Conservation (phyloP, 1,140 invertebrate genomes). For the Zaprionus davidi region DNA sequence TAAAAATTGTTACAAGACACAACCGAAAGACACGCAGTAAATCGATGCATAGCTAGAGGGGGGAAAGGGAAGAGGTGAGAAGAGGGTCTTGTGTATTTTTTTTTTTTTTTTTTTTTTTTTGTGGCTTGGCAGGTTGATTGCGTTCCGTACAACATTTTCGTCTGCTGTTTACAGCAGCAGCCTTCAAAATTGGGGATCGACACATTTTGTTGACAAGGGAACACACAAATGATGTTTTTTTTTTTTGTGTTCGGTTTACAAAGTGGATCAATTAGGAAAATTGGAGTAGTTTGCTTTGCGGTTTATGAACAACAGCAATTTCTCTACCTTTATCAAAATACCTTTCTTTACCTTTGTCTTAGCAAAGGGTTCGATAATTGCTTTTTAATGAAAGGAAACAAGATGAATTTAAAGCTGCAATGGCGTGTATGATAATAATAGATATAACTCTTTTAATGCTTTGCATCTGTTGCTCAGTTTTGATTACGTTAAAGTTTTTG, state of each 20-base stretch:
- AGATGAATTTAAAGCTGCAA: background rate
- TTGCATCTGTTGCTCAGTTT: background rate
- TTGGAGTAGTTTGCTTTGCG: conserved; percentile 23
- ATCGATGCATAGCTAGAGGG: conserved; percentile 13
- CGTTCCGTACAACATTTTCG: conserved; percentile 11
- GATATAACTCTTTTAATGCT: background rate
- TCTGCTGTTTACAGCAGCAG: conserved; percentile 15
- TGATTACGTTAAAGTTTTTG: background rate
- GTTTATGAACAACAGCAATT: background rate
- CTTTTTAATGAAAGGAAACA: conserved; percentile 1
- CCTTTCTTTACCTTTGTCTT: background rate
- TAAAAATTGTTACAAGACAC: conserved; percentile 62
- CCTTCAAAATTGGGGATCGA: conserved; percentile 14
- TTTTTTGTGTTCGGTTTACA: background rate
- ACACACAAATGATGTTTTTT: background rate
- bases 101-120: background rate
- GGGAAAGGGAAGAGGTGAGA: background rate
- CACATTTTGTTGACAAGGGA: conserved; percentile 42
- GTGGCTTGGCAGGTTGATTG: conserved; percentile 35
- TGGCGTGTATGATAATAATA: background rate
- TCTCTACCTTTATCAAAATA: conserved; percentile 17
- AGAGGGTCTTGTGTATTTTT: background rate
- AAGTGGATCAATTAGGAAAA: conserved; percentile 37
- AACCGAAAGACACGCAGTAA: conserved; percentile 40
- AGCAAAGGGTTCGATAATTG: background rate